Conservation (phyloP, 2,888 invertebrate genomes). For the Pterobdella sp. region DNA sequence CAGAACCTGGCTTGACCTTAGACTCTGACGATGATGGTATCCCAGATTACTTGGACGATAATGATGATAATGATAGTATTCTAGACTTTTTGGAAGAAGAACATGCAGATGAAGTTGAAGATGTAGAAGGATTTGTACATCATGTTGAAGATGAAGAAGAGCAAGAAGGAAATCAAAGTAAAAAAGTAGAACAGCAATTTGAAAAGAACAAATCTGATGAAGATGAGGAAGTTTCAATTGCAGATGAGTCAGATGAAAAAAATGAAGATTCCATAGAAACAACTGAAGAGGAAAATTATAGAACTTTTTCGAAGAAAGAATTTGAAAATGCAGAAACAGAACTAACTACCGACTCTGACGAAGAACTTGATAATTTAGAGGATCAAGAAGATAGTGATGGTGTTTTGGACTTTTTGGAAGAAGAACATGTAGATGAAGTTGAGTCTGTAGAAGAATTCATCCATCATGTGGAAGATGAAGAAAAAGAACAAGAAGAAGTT, state of each 20-base stretch:
- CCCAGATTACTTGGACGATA: slow-evolving; percentile 31
- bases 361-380: slow-evolving; percentile 37
- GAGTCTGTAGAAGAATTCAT: background rate
- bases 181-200: slow-evolving; percentile 27
- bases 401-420: slow-evolving; percentile 33
- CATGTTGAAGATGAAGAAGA: background rate
- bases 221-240: background rate
- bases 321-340: slow-evolving; percentile 22
- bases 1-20: slow-evolving; percentile 22
- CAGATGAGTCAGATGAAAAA: no score
- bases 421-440: background rate
- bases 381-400: slow-evolving; percentile 37
- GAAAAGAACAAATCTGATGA: slow-evolving; percentile 1
- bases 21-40: slow-evolving; percentile 29
- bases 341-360: slow-evolving; percentile 31
- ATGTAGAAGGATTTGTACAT: slow-evolving; percentile 29
- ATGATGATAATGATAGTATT: slow-evolving; percentile 34
- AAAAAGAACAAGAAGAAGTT: slow-evolving; percentile 37
- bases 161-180: background rate
- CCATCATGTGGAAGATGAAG: slow-evolving; percentile 35
- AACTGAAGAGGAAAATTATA: background rate
- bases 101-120: slow-evolving; percentile 21
- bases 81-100: slow-evolving; percentile 29
- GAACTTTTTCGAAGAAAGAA: slow-evolving; percentile 12
- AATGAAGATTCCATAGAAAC: slow-evolving; percentile 22